phyloP scores from a whole-genome alignment of 2,113 vertebrate species.

The Psophia crepitans region DNA sequence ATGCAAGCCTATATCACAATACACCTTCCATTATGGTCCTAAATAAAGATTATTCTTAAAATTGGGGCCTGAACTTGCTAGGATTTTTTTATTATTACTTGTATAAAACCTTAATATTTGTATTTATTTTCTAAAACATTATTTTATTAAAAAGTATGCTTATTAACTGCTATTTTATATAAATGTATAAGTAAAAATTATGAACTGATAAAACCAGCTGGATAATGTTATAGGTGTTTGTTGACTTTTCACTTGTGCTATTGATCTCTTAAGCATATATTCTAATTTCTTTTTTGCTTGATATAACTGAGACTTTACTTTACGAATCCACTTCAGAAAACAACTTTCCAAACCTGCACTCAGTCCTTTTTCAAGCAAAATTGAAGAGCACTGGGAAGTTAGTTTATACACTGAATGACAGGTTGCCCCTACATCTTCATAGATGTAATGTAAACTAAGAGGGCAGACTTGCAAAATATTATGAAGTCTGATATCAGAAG shows the following conservation, averaged over 20 bases:
- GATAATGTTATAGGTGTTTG: not conserved
- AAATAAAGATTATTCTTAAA: not conserved
- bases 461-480: not conserved
- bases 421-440: not conserved
- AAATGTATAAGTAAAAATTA: not conserved
- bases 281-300: not conserved
- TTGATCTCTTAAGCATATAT: not conserved
- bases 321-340: not conserved
- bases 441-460: not conserved
- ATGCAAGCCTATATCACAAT: not conserved
- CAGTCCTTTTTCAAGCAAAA: not conserved
- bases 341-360: not conserved
- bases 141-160: not conserved
- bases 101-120: too few relatives aligned
- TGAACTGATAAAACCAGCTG: not conserved
- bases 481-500: not conserved
- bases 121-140: not conserved
- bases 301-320: not conserved
- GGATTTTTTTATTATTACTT: not conserved
- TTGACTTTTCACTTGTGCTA: not conserved
- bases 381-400: not conserved
- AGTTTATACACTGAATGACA: not conserved
- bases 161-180: not conserved
- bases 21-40: not conserved
- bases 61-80: not conserved